Conservation (phyloP, 2,797 vertebrate species). For the Emydoidea blandingii region DNA sequence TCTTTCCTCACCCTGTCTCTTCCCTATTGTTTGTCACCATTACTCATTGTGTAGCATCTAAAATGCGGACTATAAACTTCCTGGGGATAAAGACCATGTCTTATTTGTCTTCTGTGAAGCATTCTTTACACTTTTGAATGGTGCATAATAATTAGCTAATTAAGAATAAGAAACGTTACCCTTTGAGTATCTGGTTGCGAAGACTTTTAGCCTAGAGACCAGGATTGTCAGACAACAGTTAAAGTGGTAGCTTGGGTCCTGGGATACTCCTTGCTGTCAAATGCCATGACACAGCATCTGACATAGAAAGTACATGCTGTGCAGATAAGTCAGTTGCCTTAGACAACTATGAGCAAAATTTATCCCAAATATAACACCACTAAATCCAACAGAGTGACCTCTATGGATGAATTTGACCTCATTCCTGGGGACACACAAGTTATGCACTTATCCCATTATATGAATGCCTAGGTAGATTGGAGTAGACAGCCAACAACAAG, state of each 20-base stretch:
- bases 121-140: neutral
- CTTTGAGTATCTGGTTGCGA: neutral
- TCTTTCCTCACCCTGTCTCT: neutral
- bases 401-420: neutral
- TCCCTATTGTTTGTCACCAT: neutral
- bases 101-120: neutral
- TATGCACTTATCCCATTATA: neutral
- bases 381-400: neutral
- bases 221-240: neutral
- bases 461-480: neutral
- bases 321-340: neutral
- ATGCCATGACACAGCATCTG: neutral
- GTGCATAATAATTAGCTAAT: slow-evolving; percentile 14
- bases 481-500: neutral
- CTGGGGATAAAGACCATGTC: neutral
- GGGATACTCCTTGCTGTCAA: neutral
- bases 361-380: neutral
- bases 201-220: neutral
- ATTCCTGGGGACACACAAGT: neutral
- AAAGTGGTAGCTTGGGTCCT: neutral
- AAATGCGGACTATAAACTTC: neutral
- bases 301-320: neutral
- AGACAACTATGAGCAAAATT: neutral
- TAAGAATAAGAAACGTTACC: neutral
- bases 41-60: neutral